phyloP scores from a whole-genome alignment of 2,888 invertebrate genomes.

The Catotricha subobsoleta region DNA sequence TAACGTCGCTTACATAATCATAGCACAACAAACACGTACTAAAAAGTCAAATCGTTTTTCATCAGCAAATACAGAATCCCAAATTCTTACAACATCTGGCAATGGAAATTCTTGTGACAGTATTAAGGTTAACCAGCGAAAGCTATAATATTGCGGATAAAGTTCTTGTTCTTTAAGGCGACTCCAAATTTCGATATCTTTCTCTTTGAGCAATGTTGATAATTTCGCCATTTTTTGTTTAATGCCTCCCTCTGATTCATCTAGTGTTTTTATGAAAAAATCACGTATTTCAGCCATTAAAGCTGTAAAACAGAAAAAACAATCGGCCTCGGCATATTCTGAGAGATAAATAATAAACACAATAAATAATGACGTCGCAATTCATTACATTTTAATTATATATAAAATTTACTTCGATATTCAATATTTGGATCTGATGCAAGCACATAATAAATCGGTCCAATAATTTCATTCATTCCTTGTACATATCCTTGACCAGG shows the following conservation, averaged over 20 bases:
- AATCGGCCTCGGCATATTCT: slow-evolving; percentile 91
- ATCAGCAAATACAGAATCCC: slow-evolving; percentile 94
- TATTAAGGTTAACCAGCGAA: slow-evolving; percentile 90
- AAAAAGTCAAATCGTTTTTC: slow-evolving; percentile 76
- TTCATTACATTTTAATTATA: background rate
- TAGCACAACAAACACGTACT: slow-evolving; percentile 85
- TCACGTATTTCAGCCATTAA: slow-evolving; percentile 96
- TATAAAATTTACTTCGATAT: slow-evolving; percentile 40
- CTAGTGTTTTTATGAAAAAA: slow-evolving; percentile 89
- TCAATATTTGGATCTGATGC: slow-evolving; percentile 70
- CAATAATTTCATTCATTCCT: slow-evolving; percentile 99
- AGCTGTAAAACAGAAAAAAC: slow-evolving; percentile 96
- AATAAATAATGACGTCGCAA: background rate
- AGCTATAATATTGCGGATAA: slow-evolving; percentile 90
- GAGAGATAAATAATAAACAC: slow-evolving; percentile 10
- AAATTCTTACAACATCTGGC: slow-evolving; percentile 91
- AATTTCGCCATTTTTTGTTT: slow-evolving; percentile 77
- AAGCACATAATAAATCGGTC: slow-evolving; percentile 94
- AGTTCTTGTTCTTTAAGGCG: slow-evolving; percentile 67
- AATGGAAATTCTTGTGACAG: slow-evolving; percentile 94
- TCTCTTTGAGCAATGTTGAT: slow-evolving; percentile 51
- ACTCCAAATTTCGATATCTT: slow-evolving; percentile 61
- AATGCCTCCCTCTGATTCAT: slow-evolving; percentile 83
- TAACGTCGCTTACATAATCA: slow-evolving; percentile 92
- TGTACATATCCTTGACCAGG: slow-evolving; percentile 93